A percentile compares a stretch with the other conserved stretches of the same genome.
Evolutionary conservation across 2,113 vertebrate genomes (phyloP).

Genomic region (Anhinga rufa): DNA sequence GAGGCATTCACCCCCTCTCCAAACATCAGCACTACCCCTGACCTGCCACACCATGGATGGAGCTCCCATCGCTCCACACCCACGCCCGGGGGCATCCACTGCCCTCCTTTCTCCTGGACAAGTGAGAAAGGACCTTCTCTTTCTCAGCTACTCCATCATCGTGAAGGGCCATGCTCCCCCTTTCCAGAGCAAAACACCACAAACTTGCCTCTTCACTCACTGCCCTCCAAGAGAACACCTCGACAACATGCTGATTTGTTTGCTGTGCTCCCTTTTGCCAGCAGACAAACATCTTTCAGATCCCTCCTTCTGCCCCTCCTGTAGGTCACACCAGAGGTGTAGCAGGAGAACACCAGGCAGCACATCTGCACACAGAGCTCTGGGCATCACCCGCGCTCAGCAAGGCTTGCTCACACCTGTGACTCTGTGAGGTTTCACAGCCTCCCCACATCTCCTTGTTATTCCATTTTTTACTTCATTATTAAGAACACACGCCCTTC

Average conservation of each 20-base stretch:
- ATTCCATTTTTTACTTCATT: not conserved
- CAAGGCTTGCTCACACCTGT: not conserved
- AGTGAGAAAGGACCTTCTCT: too few species aligned
- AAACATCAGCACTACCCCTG: fast-evolving
- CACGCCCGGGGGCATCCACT: fast-evolving
- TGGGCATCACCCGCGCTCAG: fast-evolving
- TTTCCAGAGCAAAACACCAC: not conserved
- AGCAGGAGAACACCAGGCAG: not conserved
- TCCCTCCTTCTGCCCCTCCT: not conserved
- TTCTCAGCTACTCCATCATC: not conserved
- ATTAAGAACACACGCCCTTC: not conserved
- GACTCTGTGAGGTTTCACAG: not conserved
- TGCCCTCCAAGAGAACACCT: not conserved
- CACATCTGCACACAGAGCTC: too few species aligned
- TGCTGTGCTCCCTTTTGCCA: not conserved
- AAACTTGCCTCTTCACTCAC: not conserved
- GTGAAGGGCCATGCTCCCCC: not conserved
- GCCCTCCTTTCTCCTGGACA: not conserved
- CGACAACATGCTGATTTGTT: not conserved
- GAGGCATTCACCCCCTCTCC: not conserved
- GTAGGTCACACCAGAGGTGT: not conserved
- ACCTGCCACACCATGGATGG: fast-evolving
- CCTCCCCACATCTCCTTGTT: not conserved
- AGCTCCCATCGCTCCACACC: not conserved
- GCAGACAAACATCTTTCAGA: not conserved